Conservation (phyloP, 2,113 vertebrate species). For the Gopherus evgoodei region DNA sequence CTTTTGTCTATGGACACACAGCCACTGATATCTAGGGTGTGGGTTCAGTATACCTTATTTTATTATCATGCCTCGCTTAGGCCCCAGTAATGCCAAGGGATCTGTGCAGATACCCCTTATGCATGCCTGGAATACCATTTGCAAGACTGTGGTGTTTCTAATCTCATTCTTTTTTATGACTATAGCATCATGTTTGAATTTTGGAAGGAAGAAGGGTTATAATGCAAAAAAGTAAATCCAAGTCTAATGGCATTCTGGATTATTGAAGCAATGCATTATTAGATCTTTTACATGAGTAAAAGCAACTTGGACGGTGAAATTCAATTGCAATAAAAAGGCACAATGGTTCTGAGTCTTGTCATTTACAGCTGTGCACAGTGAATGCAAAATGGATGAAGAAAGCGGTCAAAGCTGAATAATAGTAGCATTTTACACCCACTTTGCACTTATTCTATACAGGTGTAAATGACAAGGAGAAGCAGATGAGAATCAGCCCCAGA, state of each 20-base stretch:
- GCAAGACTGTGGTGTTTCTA: not conserved
- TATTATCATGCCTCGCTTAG: not conserved
- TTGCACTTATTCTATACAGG: not conserved
- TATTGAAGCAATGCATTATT: not conserved
- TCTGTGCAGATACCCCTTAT: not conserved
- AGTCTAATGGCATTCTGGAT: not conserved
- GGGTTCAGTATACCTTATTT: not conserved
- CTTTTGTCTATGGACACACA: not conserved
- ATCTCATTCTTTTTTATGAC: not conserved
- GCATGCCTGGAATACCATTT: not conserved
- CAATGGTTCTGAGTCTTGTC: not conserved
- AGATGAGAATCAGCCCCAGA: not conserved
- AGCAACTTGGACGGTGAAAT: not conserved
- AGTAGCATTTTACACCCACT: not conserved
- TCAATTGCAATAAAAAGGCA: not conserved
- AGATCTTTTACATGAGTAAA: not conserved
- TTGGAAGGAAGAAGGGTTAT: not conserved
- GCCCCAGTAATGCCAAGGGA: not conserved
- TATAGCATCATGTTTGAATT: accelerated
- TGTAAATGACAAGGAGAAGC: not conserved
- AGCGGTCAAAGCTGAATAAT: not conserved
- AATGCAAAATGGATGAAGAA: not conserved
- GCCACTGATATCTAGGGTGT: not conserved
- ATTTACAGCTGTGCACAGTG: not conserved
- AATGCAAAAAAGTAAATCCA: not conserved